Conservation (phyloP, 2,113 vertebrate species). For the Craseonycteris thonglongyai region DNA sequence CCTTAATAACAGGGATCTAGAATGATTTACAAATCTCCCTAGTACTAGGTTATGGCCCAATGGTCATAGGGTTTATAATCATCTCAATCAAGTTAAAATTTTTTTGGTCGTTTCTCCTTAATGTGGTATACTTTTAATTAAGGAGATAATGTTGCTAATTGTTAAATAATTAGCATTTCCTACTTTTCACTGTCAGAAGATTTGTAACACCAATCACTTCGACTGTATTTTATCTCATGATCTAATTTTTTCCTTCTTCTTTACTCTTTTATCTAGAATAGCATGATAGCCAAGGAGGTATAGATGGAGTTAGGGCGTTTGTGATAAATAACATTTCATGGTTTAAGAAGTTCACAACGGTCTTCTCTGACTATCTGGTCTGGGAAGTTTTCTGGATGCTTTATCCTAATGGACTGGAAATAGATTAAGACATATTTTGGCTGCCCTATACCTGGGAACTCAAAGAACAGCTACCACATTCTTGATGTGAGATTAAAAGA, state of each 20-base stretch:
- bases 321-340: neutral
- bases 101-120: neutral
- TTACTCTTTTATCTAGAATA: neutral
- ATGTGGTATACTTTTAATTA: neutral
- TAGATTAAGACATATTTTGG: neutral
- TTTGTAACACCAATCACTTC: neutral
- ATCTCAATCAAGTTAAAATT: neutral
- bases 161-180: neutral
- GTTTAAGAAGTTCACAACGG: neutral
- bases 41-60: neutral
- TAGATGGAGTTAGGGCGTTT: neutral
- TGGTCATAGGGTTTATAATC: neutral
- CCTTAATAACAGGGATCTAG: neutral
- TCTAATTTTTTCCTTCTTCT: neutral
- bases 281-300: neutral
- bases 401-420: neutral
- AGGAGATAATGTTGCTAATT: neutral
- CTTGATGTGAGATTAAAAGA: slow-evolving; percentile 31
- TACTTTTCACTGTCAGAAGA: neutral
- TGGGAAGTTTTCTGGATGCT: neutral
- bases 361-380: neutral
- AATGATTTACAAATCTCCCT: neutral
- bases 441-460: neutral
- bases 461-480: neutral
- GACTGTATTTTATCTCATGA: neutral